phyloP scores from a whole-genome alignment of 2,888 invertebrate genomes.

The Drosophila aldrichi region DNA sequence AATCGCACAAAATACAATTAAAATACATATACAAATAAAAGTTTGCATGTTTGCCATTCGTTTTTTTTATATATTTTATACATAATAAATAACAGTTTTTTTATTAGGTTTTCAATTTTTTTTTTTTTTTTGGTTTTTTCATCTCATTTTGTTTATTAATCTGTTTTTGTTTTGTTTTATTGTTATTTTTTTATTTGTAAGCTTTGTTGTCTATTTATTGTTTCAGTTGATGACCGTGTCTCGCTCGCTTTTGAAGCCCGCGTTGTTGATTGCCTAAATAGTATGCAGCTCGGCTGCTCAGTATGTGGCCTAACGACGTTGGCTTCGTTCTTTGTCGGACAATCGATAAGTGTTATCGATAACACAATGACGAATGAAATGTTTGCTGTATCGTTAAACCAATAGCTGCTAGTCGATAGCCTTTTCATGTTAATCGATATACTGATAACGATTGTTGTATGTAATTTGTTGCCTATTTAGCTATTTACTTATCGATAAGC shows the following conservation, averaged over 20 bases:
- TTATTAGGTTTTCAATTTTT: background rate
- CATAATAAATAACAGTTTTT: slow-evolving; percentile 55
- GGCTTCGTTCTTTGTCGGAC: slow-evolving; percentile 19
- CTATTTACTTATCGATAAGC: slow-evolving; percentile 6
- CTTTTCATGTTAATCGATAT: background rate
- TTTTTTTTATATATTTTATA: slow-evolving; percentile 35
- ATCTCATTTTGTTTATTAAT: background rate
- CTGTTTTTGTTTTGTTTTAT: background rate
- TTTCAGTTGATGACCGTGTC: slow-evolving; percentile 48
- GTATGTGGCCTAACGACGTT: slow-evolving; percentile 58
- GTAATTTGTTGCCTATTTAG: background rate
- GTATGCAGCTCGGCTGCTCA: slow-evolving; percentile 62
- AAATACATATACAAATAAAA: slow-evolving; percentile 51
- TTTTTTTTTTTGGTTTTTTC: background rate
- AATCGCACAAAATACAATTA: slow-evolving; percentile 60
- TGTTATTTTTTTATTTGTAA: slow-evolving; percentile 21
- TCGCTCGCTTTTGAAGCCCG: slow-evolving; percentile 66
- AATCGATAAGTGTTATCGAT: slow-evolving; percentile 29
- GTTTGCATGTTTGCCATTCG: slow-evolving; percentile 8
- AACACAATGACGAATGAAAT: background rate
- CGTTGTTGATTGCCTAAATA: slow-evolving; percentile 72
- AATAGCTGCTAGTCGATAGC: background rate
- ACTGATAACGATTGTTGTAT: slow-evolving; percentile 4
- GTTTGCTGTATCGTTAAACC: slow-evolving; percentile 1
- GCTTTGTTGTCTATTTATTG: slow-evolving; percentile 34